phyloP scores from a whole-genome alignment of 2,888 invertebrate genomes.

The Erebia ligea region DNA sequence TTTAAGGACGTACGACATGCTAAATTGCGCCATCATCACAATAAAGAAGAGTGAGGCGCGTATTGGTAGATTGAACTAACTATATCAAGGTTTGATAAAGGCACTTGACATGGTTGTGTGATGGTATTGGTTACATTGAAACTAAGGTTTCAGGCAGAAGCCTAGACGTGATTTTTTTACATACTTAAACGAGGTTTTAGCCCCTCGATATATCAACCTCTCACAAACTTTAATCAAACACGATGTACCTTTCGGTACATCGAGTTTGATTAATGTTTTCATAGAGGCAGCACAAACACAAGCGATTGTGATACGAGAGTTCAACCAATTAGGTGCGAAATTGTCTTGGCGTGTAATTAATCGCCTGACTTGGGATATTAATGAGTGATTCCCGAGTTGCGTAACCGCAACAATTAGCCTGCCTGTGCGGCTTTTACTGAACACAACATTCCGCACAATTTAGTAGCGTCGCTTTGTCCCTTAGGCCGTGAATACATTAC shows the following conservation, averaged over 20 bases:
- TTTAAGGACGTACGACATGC: too few species aligned
- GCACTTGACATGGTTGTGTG: too few species aligned
- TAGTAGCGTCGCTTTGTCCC: constrained; percentile 29
- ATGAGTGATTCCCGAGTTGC: constrained; percentile 38
- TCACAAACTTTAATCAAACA: constrained; percentile 1
- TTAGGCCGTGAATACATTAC: constrained; percentile 30
- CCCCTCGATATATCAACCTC: neutral
- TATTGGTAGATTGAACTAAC: too few species aligned
- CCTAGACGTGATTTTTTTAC: too few species aligned
- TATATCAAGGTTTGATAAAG: too few species aligned
- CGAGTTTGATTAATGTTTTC: neutral
- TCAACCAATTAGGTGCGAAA: constrained; percentile 29
- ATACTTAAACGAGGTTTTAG: too few species aligned
- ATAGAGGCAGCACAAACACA: constrained; percentile 11
- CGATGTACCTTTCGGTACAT: neutral
- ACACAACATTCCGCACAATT: constrained; percentile 43
- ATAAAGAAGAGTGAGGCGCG: too few species aligned
- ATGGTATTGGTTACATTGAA: too few species aligned
- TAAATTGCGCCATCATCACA: too few species aligned
- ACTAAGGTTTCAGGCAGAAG: too few species aligned
- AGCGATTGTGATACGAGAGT: constrained; percentile 26
- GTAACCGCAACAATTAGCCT: constrained; percentile 39
- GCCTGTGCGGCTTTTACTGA: constrained; percentile 34
- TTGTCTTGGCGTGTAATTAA: constrained; percentile 37
- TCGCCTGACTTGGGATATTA: constrained; percentile 35